Percentiles rank a stretch among this genome's conserved stretches.
Conservation (phyloP, 1,140 invertebrate genomes). For the Samia ricini region DNA sequence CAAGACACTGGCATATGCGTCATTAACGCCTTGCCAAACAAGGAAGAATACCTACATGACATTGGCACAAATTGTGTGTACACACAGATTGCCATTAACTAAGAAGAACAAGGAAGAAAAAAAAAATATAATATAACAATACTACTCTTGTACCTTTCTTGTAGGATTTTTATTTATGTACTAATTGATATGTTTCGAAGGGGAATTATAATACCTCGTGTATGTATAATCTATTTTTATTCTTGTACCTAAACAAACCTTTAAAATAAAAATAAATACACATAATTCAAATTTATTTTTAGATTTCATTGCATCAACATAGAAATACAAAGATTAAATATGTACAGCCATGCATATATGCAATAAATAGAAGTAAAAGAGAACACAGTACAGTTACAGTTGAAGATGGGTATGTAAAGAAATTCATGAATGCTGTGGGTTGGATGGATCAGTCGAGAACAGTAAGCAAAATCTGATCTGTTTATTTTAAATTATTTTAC, state of each 20-base stretch:
- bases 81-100: too few relatives aligned
- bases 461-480: conserved; percentile 31
- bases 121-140: too few relatives aligned
- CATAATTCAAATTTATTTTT: not conserved
- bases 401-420: conserved; percentile 66
- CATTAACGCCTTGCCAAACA: too few relatives aligned
- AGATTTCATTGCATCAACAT: conserved; percentile 35
- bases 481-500: too few relatives aligned
- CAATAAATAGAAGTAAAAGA: conserved; percentile 16
- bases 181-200: conserved; percentile 33
- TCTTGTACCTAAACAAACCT: too few relatives aligned
- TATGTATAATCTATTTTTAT: conserved; percentile 25
- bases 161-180: not conserved
- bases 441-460: conserved; percentile 69
- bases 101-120: too few relatives aligned
- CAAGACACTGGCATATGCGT: too few relatives aligned
- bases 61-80: too few relatives aligned
- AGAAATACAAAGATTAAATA: conserved; percentile 32
- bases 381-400: conserved; percentile 50
- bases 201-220: conserved; percentile 28
- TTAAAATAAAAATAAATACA: not conserved
- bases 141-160: not conserved
- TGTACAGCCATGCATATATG: conserved; percentile 33
- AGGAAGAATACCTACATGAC: too few relatives aligned
- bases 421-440: conserved; percentile 72